phyloP scores from a whole-genome alignment of 2,797 vertebrate genomes.

The Pampus argenteus region DNA sequence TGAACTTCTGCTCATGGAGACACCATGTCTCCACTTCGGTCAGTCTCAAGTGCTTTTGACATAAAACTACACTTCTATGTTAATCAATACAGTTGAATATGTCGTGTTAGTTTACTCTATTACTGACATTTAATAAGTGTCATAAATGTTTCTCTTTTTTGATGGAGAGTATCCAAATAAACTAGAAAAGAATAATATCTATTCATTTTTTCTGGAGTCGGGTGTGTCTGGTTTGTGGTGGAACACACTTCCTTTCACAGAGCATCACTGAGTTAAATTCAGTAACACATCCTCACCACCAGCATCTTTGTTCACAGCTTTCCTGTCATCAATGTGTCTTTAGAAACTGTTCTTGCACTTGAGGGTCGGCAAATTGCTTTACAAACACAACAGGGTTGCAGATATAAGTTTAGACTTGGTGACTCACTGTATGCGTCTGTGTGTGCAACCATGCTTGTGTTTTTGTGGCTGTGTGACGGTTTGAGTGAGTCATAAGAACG shows the following conservation, averaged over 20 bases:
- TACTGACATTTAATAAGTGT: not conserved
- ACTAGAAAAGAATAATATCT: slow-evolving; percentile 23
- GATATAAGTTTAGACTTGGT: slow-evolving; percentile 23
- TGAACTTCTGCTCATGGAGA: too few relatives aligned
- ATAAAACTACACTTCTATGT: too few relatives aligned
- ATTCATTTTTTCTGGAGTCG: slow-evolving; percentile 27
- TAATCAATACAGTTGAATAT: not conserved
- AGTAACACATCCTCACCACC: slow-evolving; percentile 18
- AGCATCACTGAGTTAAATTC: slow-evolving; percentile 36
- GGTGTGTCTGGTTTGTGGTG: slow-evolving; percentile 60
- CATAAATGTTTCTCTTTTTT: not conserved
- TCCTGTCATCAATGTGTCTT: slow-evolving; percentile 30
- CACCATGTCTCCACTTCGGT: too few relatives aligned
- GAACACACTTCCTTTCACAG: slow-evolving; percentile 40
- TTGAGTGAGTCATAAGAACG: slow-evolving; percentile 60
- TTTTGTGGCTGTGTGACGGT: slow-evolving; percentile 25
- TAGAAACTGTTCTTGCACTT: slow-evolving; percentile 25
- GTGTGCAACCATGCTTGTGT: slow-evolving; percentile 9
- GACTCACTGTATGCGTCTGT: slow-evolving; percentile 37
- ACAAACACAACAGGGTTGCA: slow-evolving; percentile 38
- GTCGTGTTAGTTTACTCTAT: not conserved
- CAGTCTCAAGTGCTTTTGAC: too few relatives aligned
- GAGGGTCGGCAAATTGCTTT: slow-evolving; percentile 27
- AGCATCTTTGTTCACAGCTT: slow-evolving; percentile 17
- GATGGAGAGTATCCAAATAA: not conserved